A percentile compares a stretch with the other conserved stretches of the same genome.
phyloP scores from a whole-genome alignment of 2,113 vertebrate species.

The Rhinopomastus cyanomelas region DNA sequence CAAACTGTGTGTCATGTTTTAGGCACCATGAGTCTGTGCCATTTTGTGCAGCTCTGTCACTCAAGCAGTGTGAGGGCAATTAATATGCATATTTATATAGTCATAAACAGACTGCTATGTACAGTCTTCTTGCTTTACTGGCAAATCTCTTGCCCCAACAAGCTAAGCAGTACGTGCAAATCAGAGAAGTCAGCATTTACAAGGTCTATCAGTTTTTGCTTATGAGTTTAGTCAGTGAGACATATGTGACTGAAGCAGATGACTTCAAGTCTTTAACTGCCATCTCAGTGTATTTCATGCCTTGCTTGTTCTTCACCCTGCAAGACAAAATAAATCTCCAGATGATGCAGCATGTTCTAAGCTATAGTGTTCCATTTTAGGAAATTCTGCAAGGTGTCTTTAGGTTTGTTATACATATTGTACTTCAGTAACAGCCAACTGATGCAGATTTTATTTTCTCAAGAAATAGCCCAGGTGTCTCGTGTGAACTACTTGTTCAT shows the following conservation, averaged over 20 bases:
- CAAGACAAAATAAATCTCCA: background rate
- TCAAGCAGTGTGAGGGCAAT: background rate
- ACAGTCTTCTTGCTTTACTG: background rate
- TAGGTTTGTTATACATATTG: background rate
- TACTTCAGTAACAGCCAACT: background rate
- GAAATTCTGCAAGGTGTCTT: background rate
- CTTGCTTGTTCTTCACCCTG: background rate
- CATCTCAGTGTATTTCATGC: constrained; percentile 16
- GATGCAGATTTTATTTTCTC: background rate
- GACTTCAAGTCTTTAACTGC: background rate
- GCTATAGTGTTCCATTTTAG: background rate
- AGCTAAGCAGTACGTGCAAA: constrained; percentile 40
- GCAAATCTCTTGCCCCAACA: background rate
- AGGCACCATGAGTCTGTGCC: background rate
- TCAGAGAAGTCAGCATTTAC: background rate
- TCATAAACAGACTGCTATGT: background rate
- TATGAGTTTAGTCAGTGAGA: background rate
- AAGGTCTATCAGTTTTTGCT: constrained; percentile 35
- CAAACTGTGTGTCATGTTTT: background rate
- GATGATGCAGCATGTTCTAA: background rate
- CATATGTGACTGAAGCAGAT: constrained; percentile 33
- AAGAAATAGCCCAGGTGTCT: background rate
- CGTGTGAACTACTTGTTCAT: background rate
- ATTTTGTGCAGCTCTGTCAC: background rate
- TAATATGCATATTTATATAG: background rate